Evolutionary conservation across 2,797 vertebrate genomes (phyloP), one percentile per base, ranked within the genome.

Genomic region (Bradypus variegatus): DNA sequence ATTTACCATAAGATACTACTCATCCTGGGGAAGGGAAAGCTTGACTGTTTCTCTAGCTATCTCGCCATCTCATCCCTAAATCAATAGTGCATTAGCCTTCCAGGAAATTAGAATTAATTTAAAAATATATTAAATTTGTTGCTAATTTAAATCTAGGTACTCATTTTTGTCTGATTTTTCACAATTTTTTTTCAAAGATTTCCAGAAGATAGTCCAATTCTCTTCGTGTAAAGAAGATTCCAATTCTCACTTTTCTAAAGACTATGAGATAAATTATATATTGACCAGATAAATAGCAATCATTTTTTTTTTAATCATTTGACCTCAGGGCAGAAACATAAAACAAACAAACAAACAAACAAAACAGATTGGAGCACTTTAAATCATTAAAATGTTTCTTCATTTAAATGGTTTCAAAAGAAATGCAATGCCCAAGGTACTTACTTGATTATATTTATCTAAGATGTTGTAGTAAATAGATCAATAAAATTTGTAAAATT

Each of bases 41-140:
- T 92, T 83, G 85, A 75, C 53, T 92, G 48, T 94, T 90, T 80
- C 91, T 48, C 23, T 31, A 95, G 72, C 29, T 92, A 33, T 90
- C 69, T 58, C 85, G 91, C 73, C 89, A 91, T 84, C 70, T 91
- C 93, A 93, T 41, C 19, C 65, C 70, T 7, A 93, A 96, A 96
- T 96, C 94, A 96, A 95, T 94, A 94, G 55, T 72, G 21, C 31
- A 87, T 94, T 95, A 88, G 14, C 38, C 93, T 91, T 91, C 87
- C 33, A 96, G 72, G 21, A 93, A 96, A 96, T 95, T 95, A 90
- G 48, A 96, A 89, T 94, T 95, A 90, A 91, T 95, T 73, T 93
- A 90, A 92, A 75, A 69, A 95, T 91, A 83, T 84, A 96, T 93
- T 96, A 96, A 96, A 94, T 90, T 96, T 81, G 55, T 86, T 33